Evolutionary conservation across 2,797 vertebrate species (phyloP).

Genomic region (Phyllotis vaccarum): DNA sequence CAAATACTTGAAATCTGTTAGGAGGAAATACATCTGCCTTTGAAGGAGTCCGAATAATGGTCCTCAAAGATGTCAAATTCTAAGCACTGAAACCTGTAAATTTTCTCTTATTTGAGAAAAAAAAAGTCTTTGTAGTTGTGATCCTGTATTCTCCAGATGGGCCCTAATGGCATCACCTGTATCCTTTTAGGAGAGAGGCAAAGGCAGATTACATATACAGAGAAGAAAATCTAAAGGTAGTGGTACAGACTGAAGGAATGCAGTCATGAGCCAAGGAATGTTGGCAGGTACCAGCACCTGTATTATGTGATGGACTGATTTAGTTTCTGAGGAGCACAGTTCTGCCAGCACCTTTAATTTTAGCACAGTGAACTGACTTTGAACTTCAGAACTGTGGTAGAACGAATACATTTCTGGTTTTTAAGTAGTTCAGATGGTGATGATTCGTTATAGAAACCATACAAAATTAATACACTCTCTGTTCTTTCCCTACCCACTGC

Average conservation of each 20-base stretch:
- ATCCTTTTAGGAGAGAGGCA: neutral
- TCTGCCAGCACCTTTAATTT: neutral
- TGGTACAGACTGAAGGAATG: neutral
- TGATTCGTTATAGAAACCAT: neutral
- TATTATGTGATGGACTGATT: neutral
- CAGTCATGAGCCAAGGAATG: neutral
- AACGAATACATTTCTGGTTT: neutral
- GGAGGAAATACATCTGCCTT: neutral
- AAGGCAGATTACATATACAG: neutral
- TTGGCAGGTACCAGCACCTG: neutral
- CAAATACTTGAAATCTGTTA: neutral
- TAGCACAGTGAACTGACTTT: neutral
- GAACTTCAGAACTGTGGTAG: neutral
- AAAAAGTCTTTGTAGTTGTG: conserved; percentile 16
- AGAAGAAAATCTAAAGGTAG: neutral
- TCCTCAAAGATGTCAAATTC: neutral
- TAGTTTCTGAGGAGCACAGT: neutral
- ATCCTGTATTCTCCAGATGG: neutral
- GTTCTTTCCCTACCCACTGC: neutral
- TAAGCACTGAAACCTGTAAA: neutral
- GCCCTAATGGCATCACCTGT: neutral
- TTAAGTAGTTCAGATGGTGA: neutral
- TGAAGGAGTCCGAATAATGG: neutral
- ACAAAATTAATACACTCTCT: neutral
- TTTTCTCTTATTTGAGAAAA: neutral